These are phyloP conservation scores for Meriones psammophilus DNA, from an alignment of 2,797 vertebrate genomes.

Conservation along the genomic window DNA sequence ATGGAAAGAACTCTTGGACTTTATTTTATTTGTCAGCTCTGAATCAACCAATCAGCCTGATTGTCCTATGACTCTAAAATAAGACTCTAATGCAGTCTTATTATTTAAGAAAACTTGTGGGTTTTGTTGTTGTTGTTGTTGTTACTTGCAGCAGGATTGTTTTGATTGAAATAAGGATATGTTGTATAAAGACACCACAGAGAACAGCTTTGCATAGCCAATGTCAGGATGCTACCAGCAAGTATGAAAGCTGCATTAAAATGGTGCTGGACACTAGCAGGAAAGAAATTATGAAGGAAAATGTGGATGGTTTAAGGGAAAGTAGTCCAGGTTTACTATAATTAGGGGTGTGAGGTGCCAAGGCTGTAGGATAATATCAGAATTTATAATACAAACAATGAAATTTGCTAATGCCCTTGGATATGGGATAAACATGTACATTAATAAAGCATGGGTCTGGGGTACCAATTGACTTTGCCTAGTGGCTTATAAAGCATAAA, in stretches of 20 bases:
- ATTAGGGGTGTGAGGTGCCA: not conserved
- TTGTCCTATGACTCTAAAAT: not conserved
- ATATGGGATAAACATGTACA: not conserved
- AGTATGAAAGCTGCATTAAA: not conserved
- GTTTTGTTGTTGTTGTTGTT: not conserved
- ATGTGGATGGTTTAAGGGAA: not conserved
- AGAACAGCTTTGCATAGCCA: not conserved
- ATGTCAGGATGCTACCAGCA: not conserved
- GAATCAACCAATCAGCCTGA: not conserved
- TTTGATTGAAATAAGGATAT: not conserved
- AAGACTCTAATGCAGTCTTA: not conserved
- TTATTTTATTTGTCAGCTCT: not conserved
- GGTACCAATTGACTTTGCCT: not conserved
- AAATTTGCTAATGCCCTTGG: not conserved
- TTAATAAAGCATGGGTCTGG: not conserved
- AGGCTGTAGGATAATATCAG: not conserved
- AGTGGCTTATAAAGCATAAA: not conserved
- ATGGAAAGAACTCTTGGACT: slow-evolving; percentile 2
- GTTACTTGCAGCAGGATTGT: not conserved
- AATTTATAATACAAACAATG: not conserved
- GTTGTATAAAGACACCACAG: not conserved
- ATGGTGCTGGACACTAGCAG: not conserved
- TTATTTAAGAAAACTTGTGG: not conserved
- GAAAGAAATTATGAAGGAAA: slow-evolving; percentile 6
- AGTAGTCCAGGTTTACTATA: not conserved